A percentile compares a stretch with the other conserved stretches of the same genome.
These are phyloP conservation scores for Pao palembangensis DNA, from an alignment of 2,113 vertebrate species.

Conservation along the genomic window DNA sequence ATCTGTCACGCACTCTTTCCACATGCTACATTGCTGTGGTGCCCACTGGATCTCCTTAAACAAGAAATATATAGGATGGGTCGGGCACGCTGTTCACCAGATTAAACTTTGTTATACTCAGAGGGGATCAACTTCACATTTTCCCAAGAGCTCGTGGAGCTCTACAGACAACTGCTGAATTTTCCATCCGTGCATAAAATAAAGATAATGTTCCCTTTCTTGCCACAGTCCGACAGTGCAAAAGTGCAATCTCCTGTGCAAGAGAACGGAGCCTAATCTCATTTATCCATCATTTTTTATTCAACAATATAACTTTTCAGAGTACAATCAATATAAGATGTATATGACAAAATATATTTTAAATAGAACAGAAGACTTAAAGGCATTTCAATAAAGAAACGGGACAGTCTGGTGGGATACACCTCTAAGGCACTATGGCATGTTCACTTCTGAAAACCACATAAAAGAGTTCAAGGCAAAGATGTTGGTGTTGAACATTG, in stretches of 20 bases:
- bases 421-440: constrained; percentile 55
- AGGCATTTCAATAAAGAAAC: constrained; percentile 48
- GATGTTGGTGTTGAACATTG: constrained; percentile 34
- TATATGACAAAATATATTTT: constrained; percentile 72
- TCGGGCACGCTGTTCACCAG: constrained; percentile 35
- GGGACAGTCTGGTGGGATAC: constrained; percentile 46
- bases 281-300: constrained; percentile 65
- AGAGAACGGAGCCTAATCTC: background rate
- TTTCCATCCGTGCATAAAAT: constrained; percentile 45
- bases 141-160: constrained; percentile 36
- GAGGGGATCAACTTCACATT: constrained; percentile 58
- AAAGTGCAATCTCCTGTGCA: background rate
- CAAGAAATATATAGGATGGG: constrained; percentile 54
- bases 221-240: background rate
- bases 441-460: constrained; percentile 46
- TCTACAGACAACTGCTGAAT: constrained; percentile 25
- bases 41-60: constrained; percentile 54
- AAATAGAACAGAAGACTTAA: constrained; percentile 61
- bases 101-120: constrained; percentile 61
- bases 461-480: constrained; percentile 21
- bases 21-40: constrained; percentile 37
- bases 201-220: constrained; percentile 10
- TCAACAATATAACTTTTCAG: constrained; percentile 64
- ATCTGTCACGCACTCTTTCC: constrained; percentile 46
- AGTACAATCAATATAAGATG: constrained; percentile 70